Evolutionary conservation across 2,888 invertebrate genomes (phyloP).

Genomic region (Hypercompe scribonia): DNA sequence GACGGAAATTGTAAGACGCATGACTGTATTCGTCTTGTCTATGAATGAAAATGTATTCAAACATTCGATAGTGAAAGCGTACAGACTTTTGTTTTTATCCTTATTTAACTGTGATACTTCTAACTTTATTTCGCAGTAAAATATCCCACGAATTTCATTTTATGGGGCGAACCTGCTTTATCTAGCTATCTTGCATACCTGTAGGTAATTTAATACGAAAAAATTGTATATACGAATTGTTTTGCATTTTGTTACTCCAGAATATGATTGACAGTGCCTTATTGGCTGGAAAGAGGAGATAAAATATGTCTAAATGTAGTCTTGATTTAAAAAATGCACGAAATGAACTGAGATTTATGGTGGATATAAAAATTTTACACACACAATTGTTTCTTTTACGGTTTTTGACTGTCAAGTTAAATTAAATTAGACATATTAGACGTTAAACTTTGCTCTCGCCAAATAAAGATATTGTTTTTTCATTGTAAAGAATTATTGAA

Average conservation of each 20-base stretch:
- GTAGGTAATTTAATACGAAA: background rate
- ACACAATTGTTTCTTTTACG: background rate
- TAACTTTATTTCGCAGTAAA: too few species aligned
- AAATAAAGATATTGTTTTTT: background rate
- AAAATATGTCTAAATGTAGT: background rate
- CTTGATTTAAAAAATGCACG: background rate
- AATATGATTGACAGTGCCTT: background rate
- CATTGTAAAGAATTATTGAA: too few species aligned
- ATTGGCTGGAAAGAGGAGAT: background rate
- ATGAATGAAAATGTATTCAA: background rate
- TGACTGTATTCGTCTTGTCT: background rate
- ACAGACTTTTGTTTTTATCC: background rate
- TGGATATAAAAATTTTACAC: too few species aligned
- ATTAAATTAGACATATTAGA: too few species aligned
- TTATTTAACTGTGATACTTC: background rate
- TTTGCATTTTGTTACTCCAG: background rate
- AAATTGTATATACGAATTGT: background rate
- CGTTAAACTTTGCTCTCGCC: background rate
- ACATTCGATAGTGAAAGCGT: conserved; percentile 1
- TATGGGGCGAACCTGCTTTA: background rate
- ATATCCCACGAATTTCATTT: conserved; percentile 5
- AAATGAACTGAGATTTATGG: too few species aligned
- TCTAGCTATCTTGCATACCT: conserved; percentile 5
- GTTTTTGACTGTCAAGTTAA: background rate
- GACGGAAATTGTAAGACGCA: too few species aligned